Percentiles rank a stretch among this genome's conserved stretches.
These are phyloP conservation scores for Trinorchestia longiramus DNA, from an alignment of 1,140 invertebrate species.

Conservation along the genomic window DNA sequence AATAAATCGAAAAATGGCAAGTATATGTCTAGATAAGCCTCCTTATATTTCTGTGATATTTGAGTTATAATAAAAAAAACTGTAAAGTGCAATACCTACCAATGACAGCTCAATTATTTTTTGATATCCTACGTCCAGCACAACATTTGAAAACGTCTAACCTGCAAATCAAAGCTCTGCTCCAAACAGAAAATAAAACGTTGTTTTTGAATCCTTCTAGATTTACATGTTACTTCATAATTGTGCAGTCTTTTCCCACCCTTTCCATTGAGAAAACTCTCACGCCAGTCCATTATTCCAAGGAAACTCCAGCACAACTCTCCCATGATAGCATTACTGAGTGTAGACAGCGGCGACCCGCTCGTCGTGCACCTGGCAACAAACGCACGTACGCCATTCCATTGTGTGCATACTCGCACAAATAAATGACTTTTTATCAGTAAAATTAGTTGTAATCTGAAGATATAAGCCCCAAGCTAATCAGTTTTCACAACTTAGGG, in stretches of 20 bases:
- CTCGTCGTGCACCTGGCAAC: neutral
- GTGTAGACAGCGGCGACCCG: constrained; percentile 13
- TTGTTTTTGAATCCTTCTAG: neutral
- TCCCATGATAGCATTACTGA: constrained; percentile 43
- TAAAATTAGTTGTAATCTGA: neutral
- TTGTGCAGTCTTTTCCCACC: constrained; percentile 6
- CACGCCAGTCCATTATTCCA: constrained; percentile 20
- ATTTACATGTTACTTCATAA: constrained; percentile 26
- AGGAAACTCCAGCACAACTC: constrained; percentile 20
- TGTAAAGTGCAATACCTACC: neutral
- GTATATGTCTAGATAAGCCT: neutral
- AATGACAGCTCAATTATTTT: neutral
- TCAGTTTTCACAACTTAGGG: neutral
- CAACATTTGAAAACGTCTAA: neutral
- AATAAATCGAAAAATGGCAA: neutral
- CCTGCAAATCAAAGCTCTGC: neutral
- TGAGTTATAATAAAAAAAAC: neutral
- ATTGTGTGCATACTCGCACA: neutral
- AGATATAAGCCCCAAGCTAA: neutral
- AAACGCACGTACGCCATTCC: neutral
- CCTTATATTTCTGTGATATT: neutral
- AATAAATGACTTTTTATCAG: neutral
- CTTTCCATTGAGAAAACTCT: constrained; percentile 14
- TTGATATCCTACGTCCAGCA: neutral
- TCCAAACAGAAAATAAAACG: neutral